A percentile compares a stretch with the other conserved stretches of the same genome.
Conservation (phyloP, 2,113 vertebrate genomes). For the Apistogramma diplotaenia region DNA sequence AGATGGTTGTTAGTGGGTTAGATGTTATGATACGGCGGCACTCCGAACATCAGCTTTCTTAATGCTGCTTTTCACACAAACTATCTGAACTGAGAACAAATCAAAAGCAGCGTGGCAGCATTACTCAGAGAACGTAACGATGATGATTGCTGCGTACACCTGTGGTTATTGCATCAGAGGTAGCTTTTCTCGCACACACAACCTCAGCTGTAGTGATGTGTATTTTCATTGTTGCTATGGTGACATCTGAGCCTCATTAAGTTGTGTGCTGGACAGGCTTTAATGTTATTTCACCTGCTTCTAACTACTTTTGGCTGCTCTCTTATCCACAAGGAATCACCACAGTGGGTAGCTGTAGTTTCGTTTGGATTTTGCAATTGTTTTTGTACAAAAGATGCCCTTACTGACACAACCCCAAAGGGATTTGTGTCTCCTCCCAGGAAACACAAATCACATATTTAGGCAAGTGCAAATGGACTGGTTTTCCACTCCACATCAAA, state of each 20-base stretch:
- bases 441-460: neutral
- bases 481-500: too few relatives aligned
- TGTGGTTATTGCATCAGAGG: neutral
- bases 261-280: neutral
- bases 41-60: neutral
- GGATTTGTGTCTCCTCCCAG: too few relatives aligned
- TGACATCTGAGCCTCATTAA: neutral
- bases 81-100: neutral
- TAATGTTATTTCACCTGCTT: neutral
- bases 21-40: neutral
- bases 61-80: neutral
- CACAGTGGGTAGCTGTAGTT: neutral
- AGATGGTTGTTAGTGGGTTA: too few relatives aligned
- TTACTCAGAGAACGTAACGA: neutral
- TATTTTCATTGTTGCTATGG: neutral
- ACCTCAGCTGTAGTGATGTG: neutral
- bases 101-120: accelerated
- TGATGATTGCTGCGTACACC: neutral
- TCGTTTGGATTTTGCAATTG: accelerated
- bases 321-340: accelerated
- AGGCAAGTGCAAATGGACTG: too few relatives aligned
- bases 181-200: neutral
- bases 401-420: neutral
- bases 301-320: neutral
- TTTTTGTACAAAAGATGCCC: neutral